phyloP scores from a whole-genome alignment of 2,797 vertebrate genomes.

The Avahi laniger region DNA sequence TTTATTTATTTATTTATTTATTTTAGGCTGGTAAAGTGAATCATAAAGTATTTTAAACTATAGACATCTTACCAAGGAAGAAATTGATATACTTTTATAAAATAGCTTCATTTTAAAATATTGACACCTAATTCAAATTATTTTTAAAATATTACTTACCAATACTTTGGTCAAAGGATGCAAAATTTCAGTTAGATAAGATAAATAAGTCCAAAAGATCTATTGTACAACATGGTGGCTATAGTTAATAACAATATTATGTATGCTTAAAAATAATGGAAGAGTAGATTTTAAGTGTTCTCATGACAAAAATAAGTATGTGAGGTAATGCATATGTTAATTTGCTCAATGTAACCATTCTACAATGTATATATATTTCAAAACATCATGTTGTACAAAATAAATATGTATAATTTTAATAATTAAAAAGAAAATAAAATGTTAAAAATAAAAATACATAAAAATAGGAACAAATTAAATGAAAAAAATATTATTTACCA shows the following conservation, averaged over 20 bases:
- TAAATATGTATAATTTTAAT: neutral
- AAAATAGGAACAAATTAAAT: neutral
- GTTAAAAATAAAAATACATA: neutral
- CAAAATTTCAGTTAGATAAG: neutral
- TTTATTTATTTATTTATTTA: neutral
- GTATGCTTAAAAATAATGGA: neutral
- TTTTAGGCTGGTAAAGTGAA: no score
- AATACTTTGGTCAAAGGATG: neutral
- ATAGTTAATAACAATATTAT: neutral
- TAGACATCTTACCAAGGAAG: neutral
- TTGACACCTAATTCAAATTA: neutral
- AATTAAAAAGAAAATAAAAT: neutral
- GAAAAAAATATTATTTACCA: neutral
- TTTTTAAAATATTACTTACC: neutral
- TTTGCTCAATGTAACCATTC: neutral
- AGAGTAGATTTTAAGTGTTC: neutral
- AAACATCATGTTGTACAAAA: neutral
- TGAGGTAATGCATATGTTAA: neutral
- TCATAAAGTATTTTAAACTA: neutral
- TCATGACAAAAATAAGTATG: neutral
- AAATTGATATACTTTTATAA: neutral
- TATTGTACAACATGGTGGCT: neutral
- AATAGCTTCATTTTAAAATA: conserved; percentile 7
- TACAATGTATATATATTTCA: neutral
- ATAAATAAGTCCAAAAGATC: neutral